Conservation (phyloP, 2,797 vertebrate species). For the Melanogrammus aeglefinus region DNA sequence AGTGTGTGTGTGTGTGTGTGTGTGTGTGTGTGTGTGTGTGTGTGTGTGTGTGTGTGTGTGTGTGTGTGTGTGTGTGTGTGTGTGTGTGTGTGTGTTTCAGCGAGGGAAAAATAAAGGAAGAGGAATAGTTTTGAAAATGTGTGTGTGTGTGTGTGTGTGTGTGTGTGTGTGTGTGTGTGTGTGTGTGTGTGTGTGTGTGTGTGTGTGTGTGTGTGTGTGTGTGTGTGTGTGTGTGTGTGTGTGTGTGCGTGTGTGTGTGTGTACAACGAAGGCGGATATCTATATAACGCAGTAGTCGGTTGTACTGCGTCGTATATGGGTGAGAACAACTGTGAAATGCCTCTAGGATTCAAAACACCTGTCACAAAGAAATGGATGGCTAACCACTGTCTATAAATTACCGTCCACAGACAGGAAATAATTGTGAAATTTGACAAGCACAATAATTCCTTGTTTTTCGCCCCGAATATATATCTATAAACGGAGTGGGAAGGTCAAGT, state of each 20-base stretch:
- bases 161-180: neutral
- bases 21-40: neutral
- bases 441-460: neutral
- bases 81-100: neutral
- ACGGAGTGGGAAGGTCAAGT: neutral
- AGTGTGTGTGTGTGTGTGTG: neutral
- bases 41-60: neutral
- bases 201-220: neutral
- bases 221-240: neutral
- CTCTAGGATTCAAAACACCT: neutral
- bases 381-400: neutral
- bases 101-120: too few relatives aligned
- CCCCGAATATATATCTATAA: neutral
- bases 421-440: constrained; percentile 18
- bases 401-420: constrained; percentile 12
- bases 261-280: neutral
- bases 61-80: neutral
- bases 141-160: neutral
- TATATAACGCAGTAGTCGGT: neutral
- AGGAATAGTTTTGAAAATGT: too few relatives aligned
- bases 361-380: neutral
- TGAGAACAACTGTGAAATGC: neutral
- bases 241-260: neutral
- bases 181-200: neutral
- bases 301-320: neutral